phyloP scores from a whole-genome alignment of 2,113 vertebrate genomes.

The Brachyistius frenatus region DNA sequence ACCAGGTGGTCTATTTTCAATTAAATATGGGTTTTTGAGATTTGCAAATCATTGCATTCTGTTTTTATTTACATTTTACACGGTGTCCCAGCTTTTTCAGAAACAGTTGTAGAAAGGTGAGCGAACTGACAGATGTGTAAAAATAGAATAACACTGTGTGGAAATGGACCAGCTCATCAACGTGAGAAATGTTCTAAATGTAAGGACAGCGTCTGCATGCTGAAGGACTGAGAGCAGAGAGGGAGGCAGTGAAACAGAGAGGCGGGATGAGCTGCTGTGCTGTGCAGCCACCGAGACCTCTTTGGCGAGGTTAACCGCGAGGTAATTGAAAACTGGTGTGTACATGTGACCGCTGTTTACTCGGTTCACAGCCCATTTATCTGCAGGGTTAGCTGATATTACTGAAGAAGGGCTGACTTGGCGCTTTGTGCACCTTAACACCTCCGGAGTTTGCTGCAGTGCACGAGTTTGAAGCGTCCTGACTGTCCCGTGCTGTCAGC shows the following conservation, averaged over 20 bases:
- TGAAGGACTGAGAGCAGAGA: neutral
- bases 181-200: neutral
- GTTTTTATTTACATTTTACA: too few species aligned
- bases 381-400: conserved; percentile 77
- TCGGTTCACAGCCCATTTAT: conserved; percentile 79
- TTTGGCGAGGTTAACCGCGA: conserved; percentile 72
- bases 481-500: conserved; percentile 10
- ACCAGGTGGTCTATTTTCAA: too few species aligned
- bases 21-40: too few species aligned
- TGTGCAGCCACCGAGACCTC: conserved; percentile 63
- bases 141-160: neutral
- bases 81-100: too few species aligned
- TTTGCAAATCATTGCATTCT: too few species aligned
- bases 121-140: neutral
- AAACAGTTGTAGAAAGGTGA: too few species aligned
- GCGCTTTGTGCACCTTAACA: conserved; percentile 61
- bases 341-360: conserved; percentile 78
- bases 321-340: conserved; percentile 78
- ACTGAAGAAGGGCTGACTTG: conserved; percentile 71
- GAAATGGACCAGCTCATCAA: neutral
- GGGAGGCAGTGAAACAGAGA: conserved; percentile 14
- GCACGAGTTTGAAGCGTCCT: conserved; percentile 31
- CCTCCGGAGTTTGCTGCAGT: conserved; percentile 46
- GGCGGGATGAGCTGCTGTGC: conserved; percentile 53
- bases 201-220: neutral